Evolutionary conservation across 2,888 invertebrate species (phyloP).

Genomic region (Cabera pusaria): DNA sequence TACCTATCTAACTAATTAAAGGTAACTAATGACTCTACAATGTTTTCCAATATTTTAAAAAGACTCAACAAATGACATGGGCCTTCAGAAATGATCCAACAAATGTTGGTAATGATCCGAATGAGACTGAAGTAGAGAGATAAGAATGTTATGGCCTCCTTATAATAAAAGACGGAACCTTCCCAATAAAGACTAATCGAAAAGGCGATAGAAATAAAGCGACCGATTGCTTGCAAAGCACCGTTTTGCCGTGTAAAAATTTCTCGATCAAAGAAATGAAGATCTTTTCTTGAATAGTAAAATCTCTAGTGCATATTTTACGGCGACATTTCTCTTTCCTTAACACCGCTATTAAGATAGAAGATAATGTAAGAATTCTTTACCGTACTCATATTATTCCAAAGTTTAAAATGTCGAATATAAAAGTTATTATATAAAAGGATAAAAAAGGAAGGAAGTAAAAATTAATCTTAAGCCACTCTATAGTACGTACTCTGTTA

Average conservation of each 20-base stretch:
- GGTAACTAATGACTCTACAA: too few relatives aligned
- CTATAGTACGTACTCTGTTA: too few relatives aligned
- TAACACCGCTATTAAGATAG: constrained; percentile 16
- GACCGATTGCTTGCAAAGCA: constrained; percentile 23
- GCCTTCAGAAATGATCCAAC: constrained; percentile 5
- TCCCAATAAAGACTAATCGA: constrained; percentile 25
- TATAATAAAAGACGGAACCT: constrained; percentile 24
- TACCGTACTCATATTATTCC: too few relatives aligned
- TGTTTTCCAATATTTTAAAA: neutral
- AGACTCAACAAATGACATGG: constrained; percentile 1
- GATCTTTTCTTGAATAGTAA: constrained; percentile 23
- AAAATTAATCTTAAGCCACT: too few relatives aligned
- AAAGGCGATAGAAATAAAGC: constrained; percentile 24
- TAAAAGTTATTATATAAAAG: too few relatives aligned
- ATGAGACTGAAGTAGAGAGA: constrained; percentile 18
- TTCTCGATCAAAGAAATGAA: constrained; percentile 21
- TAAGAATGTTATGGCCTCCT: constrained; percentile 22
- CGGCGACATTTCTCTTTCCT: constrained; percentile 12
- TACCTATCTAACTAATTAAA: too few relatives aligned
- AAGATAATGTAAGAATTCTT: constrained; percentile 19
- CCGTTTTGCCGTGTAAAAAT: constrained; percentile 22
- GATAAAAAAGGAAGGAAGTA: too few relatives aligned
- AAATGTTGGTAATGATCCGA: constrained; percentile 15
- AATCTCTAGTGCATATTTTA: constrained; percentile 19
- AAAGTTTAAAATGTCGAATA: too few relatives aligned